Base-by-base conservation (phyloP, 2,888 invertebrate genomes). In the Macroteleia sp. region DNA sequence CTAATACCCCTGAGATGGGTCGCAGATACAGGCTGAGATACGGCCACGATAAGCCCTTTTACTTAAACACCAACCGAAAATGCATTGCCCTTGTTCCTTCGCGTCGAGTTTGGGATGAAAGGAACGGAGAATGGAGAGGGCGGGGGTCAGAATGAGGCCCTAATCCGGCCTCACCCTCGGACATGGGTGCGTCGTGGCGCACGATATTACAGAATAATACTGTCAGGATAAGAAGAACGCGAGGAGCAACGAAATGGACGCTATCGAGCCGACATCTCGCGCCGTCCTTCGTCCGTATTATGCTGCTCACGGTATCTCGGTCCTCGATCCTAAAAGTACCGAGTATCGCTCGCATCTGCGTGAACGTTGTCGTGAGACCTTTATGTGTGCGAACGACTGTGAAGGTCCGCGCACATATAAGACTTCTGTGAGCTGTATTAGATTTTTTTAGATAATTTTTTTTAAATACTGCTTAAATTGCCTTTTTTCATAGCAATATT, bases 181-280 rank as follows among this genome's bases (percentile, higher is more conserved):
- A 56, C 74, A 52, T 50, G 59, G 61, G 67, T 69, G 54, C 75
- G 75, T 62, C 62, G 75, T 69, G 62, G 48, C 14, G 46, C 66
- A 67, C 66, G 75, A 54, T 74, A 73, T 73, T 67, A 67, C 61
- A 62, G 67, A 62, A 75, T 75, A 75, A 75, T 75, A 62, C 67
- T 66, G 52, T 48, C 54, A 46, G 54, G 54, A 66, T 67, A 67
- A 36, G 66, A 52, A 70, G 52, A 39, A 64, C 57, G 41, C 48
- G 42, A 46, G 75, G 54, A 67, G 62, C 46, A 61, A 74, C 62
- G 57, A 73, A 76, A 73, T 73, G 76, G 69, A 73, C 61, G 79
- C 67, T 62, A 64, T 73, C 69, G 59, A 56, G 70, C 75, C 69
- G 61, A 74, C 74, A 79, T 79, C 69, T 70, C 71, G 41, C 75